Base-by-base conservation (phyloP, 2,797 vertebrate genomes). In the Pseudochirops cupreus region DNA sequence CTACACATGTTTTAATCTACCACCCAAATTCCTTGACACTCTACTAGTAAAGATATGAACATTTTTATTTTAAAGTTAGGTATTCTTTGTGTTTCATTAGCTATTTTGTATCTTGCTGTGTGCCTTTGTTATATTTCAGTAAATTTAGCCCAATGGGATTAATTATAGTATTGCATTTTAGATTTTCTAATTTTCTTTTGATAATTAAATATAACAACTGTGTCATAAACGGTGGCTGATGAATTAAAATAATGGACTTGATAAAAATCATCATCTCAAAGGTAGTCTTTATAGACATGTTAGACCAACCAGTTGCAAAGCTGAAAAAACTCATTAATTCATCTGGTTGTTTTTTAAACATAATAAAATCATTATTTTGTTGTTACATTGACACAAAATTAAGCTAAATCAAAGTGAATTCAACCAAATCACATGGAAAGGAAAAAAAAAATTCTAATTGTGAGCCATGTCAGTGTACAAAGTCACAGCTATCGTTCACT, bases 151-250 rank as follows among this genome's bases (percentile, higher is more conserved):
- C 56, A 95, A 92, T 89, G 54, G n/a, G 87, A 94, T 46, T 92
- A 89, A 39, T 96, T 92, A 94, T 26, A 90, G 1, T 18, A 87
- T 96, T 39, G 92, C 31, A 31, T 67, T 96, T 94, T 82, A 96
- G 58, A 97, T 57, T 93, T 93, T 54, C 94, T 93, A 24, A 46
- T 74, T 94, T 91, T 50, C 94, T 97, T 55, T 92, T 89, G 94
- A 95, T 93, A 93, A 96, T 93, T 31, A 67, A 46, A 87, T 93
- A 57, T 92, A 94, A 92, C 82, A 74, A 55, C 92, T 59, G 11
- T 91, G 39, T 26, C 97, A 96, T 94, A 93, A 96, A 90, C 87
- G 91, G 89, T 54, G 93, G 52, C 74, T 13, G 82, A 29, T 67
- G 33, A 94, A 24, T 91, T 26, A 29, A 59, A 95, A 24, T 4